phyloP scores from a whole-genome alignment of 2,888 invertebrate genomes.

The Apodemia hepburni region DNA sequence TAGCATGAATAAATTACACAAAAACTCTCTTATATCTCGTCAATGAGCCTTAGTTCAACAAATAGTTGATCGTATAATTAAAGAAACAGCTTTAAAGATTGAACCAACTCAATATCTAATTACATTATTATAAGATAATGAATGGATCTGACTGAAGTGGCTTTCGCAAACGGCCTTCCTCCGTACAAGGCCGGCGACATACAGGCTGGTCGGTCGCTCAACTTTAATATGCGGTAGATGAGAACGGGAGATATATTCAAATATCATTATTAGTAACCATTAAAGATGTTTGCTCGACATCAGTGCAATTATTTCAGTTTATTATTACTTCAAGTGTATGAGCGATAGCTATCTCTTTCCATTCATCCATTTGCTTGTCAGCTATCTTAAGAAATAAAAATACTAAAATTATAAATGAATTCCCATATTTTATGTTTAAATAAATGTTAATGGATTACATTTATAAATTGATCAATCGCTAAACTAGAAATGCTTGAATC shows the following conservation, averaged over 20 bases:
- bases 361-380: too few species aligned
- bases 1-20: conserved; percentile 1
- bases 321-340: too few species aligned
- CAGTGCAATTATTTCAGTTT: not conserved
- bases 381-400: too few species aligned
- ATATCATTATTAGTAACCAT: conserved; percentile 10
- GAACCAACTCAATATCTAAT: conserved; percentile 3
- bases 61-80: not conserved
- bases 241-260: conserved; percentile 1
- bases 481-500: too few species aligned
- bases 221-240: conserved; percentile 26
- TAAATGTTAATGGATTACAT: too few species aligned
- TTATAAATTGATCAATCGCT: too few species aligned
- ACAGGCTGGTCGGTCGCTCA: conserved; percentile 49
- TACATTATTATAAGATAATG: conserved; percentile 12
- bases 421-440: too few species aligned
- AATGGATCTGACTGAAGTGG: conserved; percentile 19
- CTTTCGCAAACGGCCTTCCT: conserved; percentile 50
- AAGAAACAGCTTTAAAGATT: not conserved
- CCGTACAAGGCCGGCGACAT: conserved; percentile 64
- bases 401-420: too few species aligned
- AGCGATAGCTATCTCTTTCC: too few species aligned
- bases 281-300: not conserved
- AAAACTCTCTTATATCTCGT: conserved; percentile 5
- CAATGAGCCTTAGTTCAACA: not conserved